These are phyloP conservation scores for Mechanitis messenoides DNA, from an alignment of 2,888 invertebrate genomes.

Conservation along the genomic window DNA sequence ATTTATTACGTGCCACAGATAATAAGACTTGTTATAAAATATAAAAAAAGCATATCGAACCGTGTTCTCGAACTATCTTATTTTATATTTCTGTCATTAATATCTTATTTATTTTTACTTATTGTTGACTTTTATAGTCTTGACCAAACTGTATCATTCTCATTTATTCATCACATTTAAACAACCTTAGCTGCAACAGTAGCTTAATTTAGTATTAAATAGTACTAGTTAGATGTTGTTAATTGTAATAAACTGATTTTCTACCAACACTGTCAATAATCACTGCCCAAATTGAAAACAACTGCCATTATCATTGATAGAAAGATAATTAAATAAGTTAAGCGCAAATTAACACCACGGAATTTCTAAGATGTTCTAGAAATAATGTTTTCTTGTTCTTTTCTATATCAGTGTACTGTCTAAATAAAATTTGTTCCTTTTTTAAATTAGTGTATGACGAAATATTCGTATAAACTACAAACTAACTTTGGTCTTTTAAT, in stretches of 20 bases:
- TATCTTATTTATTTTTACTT: slow-evolving; percentile 11
- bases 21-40: background rate
- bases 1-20: background rate
- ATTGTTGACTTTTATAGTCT: slow-evolving; percentile 10
- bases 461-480: background rate
- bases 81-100: slow-evolving; percentile 1
- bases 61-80: background rate
- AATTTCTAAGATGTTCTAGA: no score
- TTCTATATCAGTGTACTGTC: no score
- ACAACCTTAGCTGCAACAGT: slow-evolving; percentile 5
- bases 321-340: slow-evolving; percentile 41
- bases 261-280: slow-evolving; percentile 53
- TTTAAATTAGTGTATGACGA: no score
- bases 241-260: slow-evolving; percentile 42
- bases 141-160: slow-evolving; percentile 6
- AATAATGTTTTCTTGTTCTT: no score
- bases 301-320: slow-evolving; percentile 59
- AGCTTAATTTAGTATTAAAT: slow-evolving; percentile 30
- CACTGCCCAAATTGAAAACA: slow-evolving; percentile 61
- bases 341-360: background rate
- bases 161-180: slow-evolving; percentile 7
- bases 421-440: no score
- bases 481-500: background rate
- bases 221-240: slow-evolving; percentile 30
- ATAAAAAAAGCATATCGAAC: background rate